Evolutionary conservation across 2,113 vertebrate genomes (phyloP).

Genomic region (Myotis yumanensis): DNA sequence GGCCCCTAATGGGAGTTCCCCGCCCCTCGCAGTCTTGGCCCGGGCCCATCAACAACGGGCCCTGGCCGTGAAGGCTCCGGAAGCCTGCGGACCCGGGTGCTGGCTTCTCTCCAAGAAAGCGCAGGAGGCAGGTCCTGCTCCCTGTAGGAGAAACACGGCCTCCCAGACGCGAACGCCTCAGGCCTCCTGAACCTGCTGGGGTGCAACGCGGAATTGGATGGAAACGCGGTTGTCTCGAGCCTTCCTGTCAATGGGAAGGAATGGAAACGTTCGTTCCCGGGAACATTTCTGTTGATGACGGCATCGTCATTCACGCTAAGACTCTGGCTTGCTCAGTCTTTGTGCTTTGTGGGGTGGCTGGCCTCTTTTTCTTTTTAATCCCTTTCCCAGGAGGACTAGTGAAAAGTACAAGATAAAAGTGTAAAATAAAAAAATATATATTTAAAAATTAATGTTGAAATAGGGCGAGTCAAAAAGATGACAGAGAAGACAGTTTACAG

Average conservation of each 20-base stretch:
- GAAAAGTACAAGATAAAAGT: slow-evolving; percentile 3
- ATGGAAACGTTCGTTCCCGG: neutral
- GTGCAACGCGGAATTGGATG: neutral
- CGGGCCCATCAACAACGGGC: slow-evolving; percentile 40
- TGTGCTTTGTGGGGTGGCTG: neutral
- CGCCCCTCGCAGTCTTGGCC: slow-evolving; percentile 8
- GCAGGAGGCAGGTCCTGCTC: slow-evolving; percentile 23
- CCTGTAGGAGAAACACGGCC: slow-evolving; percentile 1
- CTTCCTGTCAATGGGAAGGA: slow-evolving; percentile 11
- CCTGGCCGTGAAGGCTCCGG: slow-evolving; percentile 26
- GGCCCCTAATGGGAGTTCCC: neutral
- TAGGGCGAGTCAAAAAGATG: neutral
- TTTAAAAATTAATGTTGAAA: neutral
- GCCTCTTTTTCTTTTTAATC: neutral
- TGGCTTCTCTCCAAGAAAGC: slow-evolving; percentile 56
- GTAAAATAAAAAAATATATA: neutral
- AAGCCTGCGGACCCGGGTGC: slow-evolving; percentile 34
- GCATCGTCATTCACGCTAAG: neutral
- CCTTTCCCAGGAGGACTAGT: neutral
- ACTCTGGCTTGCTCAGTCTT: neutral
- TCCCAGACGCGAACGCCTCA: slow-evolving; percentile 11
- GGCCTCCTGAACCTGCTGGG: neutral
- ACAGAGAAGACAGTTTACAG: neutral
- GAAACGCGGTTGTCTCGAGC: slow-evolving; percentile 1
- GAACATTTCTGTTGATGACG: slow-evolving; percentile 25